A percentile compares a stretch with the other conserved stretches of the same genome.
Conservation (phyloP, 2,113 vertebrate genomes). For the Mormyrus iriodes region DNA sequence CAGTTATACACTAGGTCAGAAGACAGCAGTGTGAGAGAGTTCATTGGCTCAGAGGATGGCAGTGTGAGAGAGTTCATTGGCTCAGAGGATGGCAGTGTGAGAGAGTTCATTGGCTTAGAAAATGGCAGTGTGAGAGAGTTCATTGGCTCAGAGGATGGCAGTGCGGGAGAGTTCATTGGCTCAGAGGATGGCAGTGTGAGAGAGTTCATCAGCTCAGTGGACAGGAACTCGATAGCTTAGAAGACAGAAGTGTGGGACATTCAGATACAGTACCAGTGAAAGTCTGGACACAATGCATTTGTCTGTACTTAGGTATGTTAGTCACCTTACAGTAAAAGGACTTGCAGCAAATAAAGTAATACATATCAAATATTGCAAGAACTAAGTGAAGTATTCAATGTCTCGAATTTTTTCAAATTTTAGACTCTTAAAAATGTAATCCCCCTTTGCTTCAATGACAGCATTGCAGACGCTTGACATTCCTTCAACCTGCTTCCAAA, state of each 20-base stretch:
- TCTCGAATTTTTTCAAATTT: not conserved
- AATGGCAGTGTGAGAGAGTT: too few relatives aligned
- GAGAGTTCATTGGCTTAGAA: too few relatives aligned
- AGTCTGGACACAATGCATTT: not conserved
- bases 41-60: not conserved
- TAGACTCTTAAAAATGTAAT: not conserved
- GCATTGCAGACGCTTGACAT: not conserved
- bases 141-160: too few relatives aligned
- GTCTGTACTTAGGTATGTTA: not conserved
- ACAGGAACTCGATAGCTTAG: not conserved
- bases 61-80: not conserved
- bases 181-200: not conserved
- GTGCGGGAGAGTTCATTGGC: not conserved
- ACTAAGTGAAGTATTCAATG: not conserved
- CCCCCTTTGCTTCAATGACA: not conserved
- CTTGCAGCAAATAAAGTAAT: not conserved
- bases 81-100: not conserved
- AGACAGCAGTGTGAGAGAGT: not conserved
- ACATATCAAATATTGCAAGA: not conserved
- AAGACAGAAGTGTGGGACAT: not conserved
- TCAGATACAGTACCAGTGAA: not conserved
- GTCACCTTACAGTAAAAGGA: not conserved
- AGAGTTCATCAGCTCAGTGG: not conserved
- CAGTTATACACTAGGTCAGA: not conserved
- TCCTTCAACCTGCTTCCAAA: not conserved